These are phyloP conservation scores for Nothobranchius kuhntae DNA, from an alignment of 2,113 vertebrate genomes.

Conservation along the genomic window DNA sequence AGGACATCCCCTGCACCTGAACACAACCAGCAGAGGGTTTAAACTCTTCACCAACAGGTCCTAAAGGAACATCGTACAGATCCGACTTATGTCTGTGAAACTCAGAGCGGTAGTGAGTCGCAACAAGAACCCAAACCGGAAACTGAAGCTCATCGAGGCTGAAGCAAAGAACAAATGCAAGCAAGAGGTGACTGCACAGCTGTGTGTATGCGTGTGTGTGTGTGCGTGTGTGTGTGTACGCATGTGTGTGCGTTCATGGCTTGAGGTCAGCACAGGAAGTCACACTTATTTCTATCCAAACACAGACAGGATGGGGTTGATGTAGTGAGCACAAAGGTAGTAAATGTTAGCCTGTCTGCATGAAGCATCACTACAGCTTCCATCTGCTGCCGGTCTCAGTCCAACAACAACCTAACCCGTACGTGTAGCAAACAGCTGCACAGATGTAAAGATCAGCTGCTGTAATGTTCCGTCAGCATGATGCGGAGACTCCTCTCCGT, in stretches of 20 bases:
- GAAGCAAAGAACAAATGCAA: slow-evolving; percentile 2
- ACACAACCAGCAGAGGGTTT: slow-evolving; percentile 14
- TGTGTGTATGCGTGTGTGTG: neutral
- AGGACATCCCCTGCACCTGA: slow-evolving; percentile 98
- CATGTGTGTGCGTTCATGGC: neutral
- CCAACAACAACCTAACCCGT: too few relatives aligned
- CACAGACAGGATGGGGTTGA: slow-evolving; percentile 18
- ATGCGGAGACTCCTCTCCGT: too few relatives aligned
- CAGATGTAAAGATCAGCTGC: too few relatives aligned
- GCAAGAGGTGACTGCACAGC: neutral
- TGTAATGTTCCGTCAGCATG: too few relatives aligned
- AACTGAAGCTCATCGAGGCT: neutral
- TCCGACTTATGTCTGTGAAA: neutral
- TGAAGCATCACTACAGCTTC: too few relatives aligned
- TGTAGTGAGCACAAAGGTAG: slow-evolving; percentile 12
- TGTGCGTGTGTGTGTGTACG: too few relatives aligned
- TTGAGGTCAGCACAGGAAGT: slow-evolving; percentile 69
- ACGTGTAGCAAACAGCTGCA: too few relatives aligned
- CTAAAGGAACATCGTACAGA: neutral
- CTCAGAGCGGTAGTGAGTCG: neutral
- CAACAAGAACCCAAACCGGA: too few relatives aligned
- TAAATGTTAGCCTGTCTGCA: too few relatives aligned
- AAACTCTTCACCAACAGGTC: too few relatives aligned
- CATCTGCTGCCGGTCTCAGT: too few relatives aligned
- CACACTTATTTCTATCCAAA: slow-evolving; percentile 39